These are phyloP conservation scores for Myotis brandtii DNA, from an alignment of 2,113 vertebrate genomes.

Conservation along the genomic window DNA sequence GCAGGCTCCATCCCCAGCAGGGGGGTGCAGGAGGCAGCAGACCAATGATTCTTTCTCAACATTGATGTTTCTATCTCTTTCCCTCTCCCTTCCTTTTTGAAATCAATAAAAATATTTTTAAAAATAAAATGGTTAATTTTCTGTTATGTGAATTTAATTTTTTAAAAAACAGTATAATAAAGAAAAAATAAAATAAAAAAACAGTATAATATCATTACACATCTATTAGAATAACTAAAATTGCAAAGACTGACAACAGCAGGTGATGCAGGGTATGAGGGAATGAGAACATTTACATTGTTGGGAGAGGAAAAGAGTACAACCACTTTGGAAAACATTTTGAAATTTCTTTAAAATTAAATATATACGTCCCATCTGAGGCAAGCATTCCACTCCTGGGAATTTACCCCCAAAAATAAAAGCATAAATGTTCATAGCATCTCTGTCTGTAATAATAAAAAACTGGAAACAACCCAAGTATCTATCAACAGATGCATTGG, in stretches of 20 bases:
- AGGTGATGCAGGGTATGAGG: background rate
- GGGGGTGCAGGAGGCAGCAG: too few relatives aligned
- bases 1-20: too few relatives aligned
- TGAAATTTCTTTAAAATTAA: background rate
- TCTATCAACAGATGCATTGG: background rate
- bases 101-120: too few relatives aligned
- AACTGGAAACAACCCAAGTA: background rate
- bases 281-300: background rate
- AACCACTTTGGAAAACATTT: background rate
- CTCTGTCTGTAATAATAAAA: background rate
- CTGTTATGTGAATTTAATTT: background rate
- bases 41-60: too few relatives aligned
- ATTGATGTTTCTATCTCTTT: too few relatives aligned
- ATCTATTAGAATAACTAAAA: background rate
- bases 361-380: background rate
- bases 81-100: too few relatives aligned
- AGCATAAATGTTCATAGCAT: background rate
- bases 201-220: background rate
- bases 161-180: too few relatives aligned
- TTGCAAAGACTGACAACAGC: background rate
- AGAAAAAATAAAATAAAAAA: too few relatives aligned
- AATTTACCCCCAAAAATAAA: background rate
- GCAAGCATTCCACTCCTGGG: background rate
- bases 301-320: background rate
- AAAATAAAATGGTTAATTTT: background rate